Conservation (phyloP, 1,140 invertebrate species). For the Patella vulgata region DNA sequence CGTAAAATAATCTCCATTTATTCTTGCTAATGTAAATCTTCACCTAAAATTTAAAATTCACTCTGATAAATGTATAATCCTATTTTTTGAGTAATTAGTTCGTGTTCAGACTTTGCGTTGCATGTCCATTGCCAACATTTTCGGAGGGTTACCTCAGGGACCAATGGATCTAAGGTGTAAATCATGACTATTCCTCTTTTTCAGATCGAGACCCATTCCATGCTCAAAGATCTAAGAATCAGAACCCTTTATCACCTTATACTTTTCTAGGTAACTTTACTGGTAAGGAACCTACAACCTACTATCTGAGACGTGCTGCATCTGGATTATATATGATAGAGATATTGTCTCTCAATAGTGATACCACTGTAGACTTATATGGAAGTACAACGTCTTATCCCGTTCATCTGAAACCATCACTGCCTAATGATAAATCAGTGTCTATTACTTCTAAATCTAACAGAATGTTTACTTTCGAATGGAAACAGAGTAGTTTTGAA, state of each 20-base stretch:
- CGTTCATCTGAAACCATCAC: constrained; percentile 34
- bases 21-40: too few relatives aligned
- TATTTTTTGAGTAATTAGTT: too few relatives aligned
- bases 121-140: too few relatives aligned
- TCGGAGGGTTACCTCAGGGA: too few relatives aligned
- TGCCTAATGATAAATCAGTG: constrained; percentile 42
- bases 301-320: constrained; percentile 16
- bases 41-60: too few relatives aligned
- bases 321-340: constrained; percentile 48
- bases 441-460: constrained; percentile 26
- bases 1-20: too few relatives aligned
- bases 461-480: constrained; percentile 37
- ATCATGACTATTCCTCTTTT: too few relatives aligned
- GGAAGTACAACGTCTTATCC: constrained; percentile 31
- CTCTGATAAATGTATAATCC: too few relatives aligned
- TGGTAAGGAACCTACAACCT: constrained; percentile 34
- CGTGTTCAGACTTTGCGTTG: too few relatives aligned
- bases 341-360: constrained; percentile 30
- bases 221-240: constrained; percentile 4
- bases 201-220: constrained; percentile 6
- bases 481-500: constrained; percentile 35
- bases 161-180: too few relatives aligned
- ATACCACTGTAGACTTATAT: constrained; percentile 39
- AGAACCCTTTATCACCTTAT: constrained; percentile 5
- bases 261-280: constrained; percentile 26